Evolutionary conservation across 2,797 vertebrate species (phyloP), one percentile per base, ranked within the genome.

Genomic region (Melanotaenia boesemani): DNA sequence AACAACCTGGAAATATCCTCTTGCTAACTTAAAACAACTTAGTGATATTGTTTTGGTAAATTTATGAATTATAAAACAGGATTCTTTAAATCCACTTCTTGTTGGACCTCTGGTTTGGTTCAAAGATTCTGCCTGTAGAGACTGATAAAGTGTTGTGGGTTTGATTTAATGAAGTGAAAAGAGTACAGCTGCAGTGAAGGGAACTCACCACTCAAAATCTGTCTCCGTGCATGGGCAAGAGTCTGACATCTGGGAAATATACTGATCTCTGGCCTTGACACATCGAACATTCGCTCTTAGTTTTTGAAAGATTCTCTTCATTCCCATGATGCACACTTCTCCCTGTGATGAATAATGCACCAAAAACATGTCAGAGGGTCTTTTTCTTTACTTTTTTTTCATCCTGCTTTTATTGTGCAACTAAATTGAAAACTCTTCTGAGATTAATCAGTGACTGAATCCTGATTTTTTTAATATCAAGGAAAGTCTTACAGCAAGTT

Each of bases 121-220:
- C 74, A 76, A 57, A 84, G 76, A 77, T 62, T 74, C 60, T 71
- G 82, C 81, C 88, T 83, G 67, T 76, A 74, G 77, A 87, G 82
- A 82, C 65, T 76, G 82, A 81, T 84, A 83, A 87, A 85, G 65
- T 85, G 74, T 80, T 83, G 80, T 82, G 74, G 65, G 67, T 67
- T 83, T 76, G 75, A 79, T 88, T 80, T 88, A 90, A 90, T 90
- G 83, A 88, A 89, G 86, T 83, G 82, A 87, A 81, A 85, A 79
- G 76, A 76, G 78, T 65, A 44, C 57, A 77, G 78, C 79, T 82
- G 70, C 65, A 63, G 75, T 87, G 82, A 57, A 13, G 70, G 76
- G 59, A 84, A 90, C 97, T 97, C 89, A 98, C 97, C 97, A 98
- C 88, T 98, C 96, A 88, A 98, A 98, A 85, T 98, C 97, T 0